Evolutionary conservation across 2,888 invertebrate genomes (phyloP).

Genomic region (Ophion costatus): DNA sequence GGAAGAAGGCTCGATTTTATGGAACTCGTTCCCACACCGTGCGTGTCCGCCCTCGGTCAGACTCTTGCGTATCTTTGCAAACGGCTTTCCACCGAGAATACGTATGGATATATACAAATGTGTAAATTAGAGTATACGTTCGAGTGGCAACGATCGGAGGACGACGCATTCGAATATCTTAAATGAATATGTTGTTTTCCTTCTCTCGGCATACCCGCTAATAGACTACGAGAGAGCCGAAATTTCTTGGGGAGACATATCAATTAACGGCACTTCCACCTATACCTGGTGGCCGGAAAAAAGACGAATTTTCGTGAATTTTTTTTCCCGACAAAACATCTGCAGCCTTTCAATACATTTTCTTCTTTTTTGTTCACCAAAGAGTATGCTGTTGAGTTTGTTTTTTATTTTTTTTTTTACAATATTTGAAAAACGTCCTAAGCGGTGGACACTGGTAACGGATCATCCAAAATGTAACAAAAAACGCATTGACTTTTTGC

Average conservation of each 20-base stretch:
- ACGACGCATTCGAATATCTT: not conserved
- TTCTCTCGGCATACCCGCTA: not conserved
- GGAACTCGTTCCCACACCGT: slow-evolving; percentile 80
- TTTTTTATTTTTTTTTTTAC: too few species aligned
- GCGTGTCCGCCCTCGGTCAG: not conserved
- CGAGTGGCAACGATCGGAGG: not conserved
- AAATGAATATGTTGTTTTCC: not conserved
- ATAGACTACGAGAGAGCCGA: not conserved
- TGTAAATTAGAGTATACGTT: too few species aligned
- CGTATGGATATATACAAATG: not conserved
- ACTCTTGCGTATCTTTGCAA: slow-evolving; percentile 43
- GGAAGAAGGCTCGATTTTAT: slow-evolving; percentile 81
- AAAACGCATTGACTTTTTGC: too few species aligned
- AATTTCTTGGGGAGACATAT: not conserved
- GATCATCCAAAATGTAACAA: too few species aligned
- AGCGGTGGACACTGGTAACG: too few species aligned
- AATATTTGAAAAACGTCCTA: too few species aligned
- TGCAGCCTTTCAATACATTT: too few species aligned
- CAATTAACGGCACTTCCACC: not conserved
- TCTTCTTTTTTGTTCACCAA: too few species aligned
- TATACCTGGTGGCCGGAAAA: too few species aligned
- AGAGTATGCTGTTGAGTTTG: too few species aligned
- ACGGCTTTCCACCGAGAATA: slow-evolving; percentile 62
- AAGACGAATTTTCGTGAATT: too few species aligned
- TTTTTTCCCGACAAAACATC: too few species aligned